Conservation (phyloP, 2,888 invertebrate species). For the Graphium colonna region DNA sequence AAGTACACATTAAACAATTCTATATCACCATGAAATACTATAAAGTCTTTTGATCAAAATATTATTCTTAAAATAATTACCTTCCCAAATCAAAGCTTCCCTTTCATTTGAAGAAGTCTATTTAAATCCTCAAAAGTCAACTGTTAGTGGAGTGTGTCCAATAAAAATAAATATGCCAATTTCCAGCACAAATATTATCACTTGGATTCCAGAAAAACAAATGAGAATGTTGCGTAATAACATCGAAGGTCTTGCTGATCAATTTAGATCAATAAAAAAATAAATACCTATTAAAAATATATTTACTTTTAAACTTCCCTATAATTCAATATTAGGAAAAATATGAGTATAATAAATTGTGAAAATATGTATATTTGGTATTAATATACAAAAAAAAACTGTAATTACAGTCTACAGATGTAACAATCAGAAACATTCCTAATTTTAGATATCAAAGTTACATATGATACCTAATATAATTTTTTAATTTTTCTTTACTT, state of each 20-base stretch:
- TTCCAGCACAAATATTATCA: conserved; percentile 11
- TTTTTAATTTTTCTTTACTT: too few relatives aligned
- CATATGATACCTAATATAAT: too few relatives aligned
- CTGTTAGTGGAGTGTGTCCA: not conserved
- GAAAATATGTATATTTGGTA: too few relatives aligned
- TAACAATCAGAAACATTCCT: too few relatives aligned
- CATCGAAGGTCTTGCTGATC: too few relatives aligned
- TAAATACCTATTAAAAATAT: not conserved
- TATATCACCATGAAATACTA: not conserved
- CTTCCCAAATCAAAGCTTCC: not conserved
- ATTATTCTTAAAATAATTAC: not conserved
- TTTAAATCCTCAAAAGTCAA: not conserved
- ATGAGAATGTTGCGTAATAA: not conserved
- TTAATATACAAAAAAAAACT: too few relatives aligned
- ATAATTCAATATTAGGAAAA: not conserved
- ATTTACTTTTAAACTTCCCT: not conserved
- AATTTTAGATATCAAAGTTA: too few relatives aligned
- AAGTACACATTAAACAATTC: too few relatives aligned
- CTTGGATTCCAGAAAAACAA: conserved; percentile 2
- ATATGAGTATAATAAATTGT: not conserved
- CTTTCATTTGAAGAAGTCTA: not conserved
- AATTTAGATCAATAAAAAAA: not conserved
- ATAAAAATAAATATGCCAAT: conserved; percentile 9
- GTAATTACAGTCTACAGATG: too few relatives aligned
- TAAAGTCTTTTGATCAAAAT: not conserved